phyloP scores from a whole-genome alignment of 2,113 vertebrate species.

The Agapornis roseicollis region DNA sequence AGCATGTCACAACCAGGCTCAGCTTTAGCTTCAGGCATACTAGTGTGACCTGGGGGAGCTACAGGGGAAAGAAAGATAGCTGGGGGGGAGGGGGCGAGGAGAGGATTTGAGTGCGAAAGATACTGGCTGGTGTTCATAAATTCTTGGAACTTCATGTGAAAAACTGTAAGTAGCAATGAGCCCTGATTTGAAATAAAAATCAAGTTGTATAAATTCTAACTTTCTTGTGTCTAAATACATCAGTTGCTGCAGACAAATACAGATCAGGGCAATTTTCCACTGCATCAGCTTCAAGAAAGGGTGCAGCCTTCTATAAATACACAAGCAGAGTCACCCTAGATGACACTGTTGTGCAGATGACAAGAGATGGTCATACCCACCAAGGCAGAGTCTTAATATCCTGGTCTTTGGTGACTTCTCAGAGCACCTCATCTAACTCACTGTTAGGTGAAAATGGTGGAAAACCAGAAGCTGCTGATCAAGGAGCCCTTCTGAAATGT shows the following conservation, averaged over 20 bases:
- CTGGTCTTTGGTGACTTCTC: too few relatives aligned
- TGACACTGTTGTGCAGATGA: background rate
- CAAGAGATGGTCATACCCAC: background rate
- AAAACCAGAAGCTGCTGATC: background rate
- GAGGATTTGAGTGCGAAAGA: too few relatives aligned
- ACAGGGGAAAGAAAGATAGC: rapidly evolving
- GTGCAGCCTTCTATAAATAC: slow-evolving; percentile 34
- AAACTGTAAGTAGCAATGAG: background rate
- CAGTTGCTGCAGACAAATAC: slow-evolving; percentile 14
- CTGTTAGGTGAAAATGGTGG: too few relatives aligned
- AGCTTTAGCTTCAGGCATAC: background rate
- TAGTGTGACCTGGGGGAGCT: too few relatives aligned
- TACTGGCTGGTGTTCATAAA: background rate
- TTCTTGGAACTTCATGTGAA: background rate
- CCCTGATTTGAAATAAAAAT: background rate
- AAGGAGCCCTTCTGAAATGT: background rate
- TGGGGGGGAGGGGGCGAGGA: background rate
- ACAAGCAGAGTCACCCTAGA: background rate
- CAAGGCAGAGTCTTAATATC: background rate
- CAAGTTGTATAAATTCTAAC: background rate
- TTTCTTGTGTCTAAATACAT: background rate
- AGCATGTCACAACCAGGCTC: background rate
- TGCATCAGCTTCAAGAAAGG: slow-evolving; percentile 20
- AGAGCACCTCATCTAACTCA: background rate
- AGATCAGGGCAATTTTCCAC: slow-evolving; percentile 30